Evolutionary conservation across 1,140 invertebrate species (phyloP).

Genomic region (Drosophila lacertosa): DNA sequence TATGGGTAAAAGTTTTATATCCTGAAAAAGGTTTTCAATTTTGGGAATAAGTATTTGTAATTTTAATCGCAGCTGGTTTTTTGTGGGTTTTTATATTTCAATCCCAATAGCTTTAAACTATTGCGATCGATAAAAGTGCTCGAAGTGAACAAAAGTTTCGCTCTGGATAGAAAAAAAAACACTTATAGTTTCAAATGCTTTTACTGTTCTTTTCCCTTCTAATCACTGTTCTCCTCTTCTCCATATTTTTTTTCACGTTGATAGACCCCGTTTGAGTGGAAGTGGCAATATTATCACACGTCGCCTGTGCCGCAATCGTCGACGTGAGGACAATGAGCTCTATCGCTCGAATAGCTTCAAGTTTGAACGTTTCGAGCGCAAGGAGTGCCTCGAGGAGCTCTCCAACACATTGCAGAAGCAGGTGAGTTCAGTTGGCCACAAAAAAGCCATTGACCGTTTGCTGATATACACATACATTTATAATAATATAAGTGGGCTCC

Average conservation of each 20-base stretch:
- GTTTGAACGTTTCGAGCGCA: conserved; percentile 90
- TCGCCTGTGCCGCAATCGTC: conserved; percentile 87
- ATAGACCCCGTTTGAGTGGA: conserved; percentile 67
- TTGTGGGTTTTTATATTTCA: no score
- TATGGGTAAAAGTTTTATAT: no score
- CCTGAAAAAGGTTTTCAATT: no score
- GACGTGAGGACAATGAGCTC: conserved; percentile 91
- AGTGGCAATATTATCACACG: conserved; percentile 85
- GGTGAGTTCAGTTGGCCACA: conserved; percentile 70
- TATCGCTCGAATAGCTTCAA: conserved; percentile 93
- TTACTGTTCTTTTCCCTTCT: neutral
- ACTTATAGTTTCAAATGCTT: neutral
- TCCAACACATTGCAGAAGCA: conserved; percentile 85
- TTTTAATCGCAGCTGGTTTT: no score
- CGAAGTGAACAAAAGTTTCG: neutral
- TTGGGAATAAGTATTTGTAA: no score
- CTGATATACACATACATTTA: no score
- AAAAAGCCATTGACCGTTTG: conserved; percentile 28
- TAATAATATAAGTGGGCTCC: no score
- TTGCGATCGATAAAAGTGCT: neutral
- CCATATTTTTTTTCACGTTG: neutral
- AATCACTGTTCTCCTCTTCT: neutral
- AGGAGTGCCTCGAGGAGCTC: conserved; percentile 86
- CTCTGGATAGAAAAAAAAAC: neutral
- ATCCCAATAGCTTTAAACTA: no score